Conservation (phyloP, 2,797 vertebrate genomes). For the Champsocephalus esox region DNA sequence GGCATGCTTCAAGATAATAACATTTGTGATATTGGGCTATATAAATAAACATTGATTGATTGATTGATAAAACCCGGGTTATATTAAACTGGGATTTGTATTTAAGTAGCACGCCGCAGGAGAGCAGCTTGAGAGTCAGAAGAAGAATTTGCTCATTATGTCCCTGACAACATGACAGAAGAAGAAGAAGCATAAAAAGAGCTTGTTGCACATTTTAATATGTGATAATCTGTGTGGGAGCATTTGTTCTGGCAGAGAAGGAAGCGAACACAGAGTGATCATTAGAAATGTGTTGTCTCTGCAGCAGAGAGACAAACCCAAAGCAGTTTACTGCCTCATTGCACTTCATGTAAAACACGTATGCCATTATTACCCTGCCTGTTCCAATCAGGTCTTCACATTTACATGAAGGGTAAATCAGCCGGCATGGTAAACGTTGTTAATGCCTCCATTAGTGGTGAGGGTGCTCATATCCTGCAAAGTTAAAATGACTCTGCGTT, state of each 20-base stretch:
- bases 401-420: constrained; percentile 60
- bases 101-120: background rate
- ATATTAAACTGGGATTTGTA: background rate
- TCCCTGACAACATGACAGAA: background rate
- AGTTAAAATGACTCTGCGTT: background rate
- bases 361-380: constrained; percentile 60
- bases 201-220: constrained; percentile 8
- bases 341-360: constrained; percentile 63
- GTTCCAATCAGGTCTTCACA: constrained; percentile 59
- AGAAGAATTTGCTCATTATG: background rate
- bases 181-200: background rate
- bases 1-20: background rate
- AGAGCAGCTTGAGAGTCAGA: constrained; percentile 22
- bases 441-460: constrained; percentile 42
- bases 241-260: constrained; percentile 18
- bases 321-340: constrained; percentile 68
- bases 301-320: constrained; percentile 29
- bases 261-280: constrained; percentile 16
- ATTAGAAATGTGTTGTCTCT: background rate
- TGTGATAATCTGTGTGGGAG: constrained; percentile 17
- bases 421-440: constrained; percentile 28
- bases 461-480: constrained; percentile 15
- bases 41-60: too few relatives aligned
- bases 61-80: too few relatives aligned
- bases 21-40: too few relatives aligned